Conservation (phyloP, 2,888 invertebrate species). For the Tetragnatha montana region DNA sequence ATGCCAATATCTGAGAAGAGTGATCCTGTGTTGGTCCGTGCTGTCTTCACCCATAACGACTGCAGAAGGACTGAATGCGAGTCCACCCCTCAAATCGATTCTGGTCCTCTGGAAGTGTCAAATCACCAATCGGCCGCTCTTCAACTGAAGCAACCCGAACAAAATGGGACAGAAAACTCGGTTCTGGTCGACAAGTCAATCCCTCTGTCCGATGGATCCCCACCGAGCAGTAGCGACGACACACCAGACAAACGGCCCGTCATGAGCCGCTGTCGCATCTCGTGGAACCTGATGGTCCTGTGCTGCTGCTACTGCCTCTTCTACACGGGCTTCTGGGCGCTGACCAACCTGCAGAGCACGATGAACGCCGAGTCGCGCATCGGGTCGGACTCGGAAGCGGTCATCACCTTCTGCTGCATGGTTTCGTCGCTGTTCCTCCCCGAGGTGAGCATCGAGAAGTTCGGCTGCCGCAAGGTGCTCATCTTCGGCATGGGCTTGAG, state of each 20-base stretch:
- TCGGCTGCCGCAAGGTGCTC: constrained; percentile 62
- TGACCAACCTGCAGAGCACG: constrained; percentile 60
- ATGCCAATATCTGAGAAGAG: too few species aligned
- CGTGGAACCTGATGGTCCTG: not conserved
- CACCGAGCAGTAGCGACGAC: too few species aligned
- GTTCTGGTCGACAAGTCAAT: too few species aligned
- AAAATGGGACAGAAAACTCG: too few species aligned
- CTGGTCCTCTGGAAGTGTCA: too few species aligned
- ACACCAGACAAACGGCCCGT: not conserved
- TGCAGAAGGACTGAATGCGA: too few species aligned
- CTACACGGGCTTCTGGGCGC: not conserved
- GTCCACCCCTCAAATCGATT: too few species aligned
- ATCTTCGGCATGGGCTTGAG: constrained; percentile 47
- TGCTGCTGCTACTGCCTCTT: not conserved
- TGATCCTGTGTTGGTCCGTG: too few species aligned
- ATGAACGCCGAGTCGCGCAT: constrained; percentile 81
- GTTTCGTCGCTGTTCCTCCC: constrained; percentile 96
- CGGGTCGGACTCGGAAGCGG: constrained; percentile 91
- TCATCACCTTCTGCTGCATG: constrained; percentile 88
- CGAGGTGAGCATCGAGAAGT: constrained; percentile 75
- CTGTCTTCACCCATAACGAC: too few species aligned
- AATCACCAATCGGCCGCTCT: too few species aligned
- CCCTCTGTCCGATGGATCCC: too few species aligned
- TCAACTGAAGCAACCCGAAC: too few species aligned
- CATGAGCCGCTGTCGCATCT: not conserved